Evolutionary conservation across 2,888 invertebrate genomes (phyloP), one percentile per base, ranked within the genome.

Genomic region (Acanthosepion lycidas): DNA sequence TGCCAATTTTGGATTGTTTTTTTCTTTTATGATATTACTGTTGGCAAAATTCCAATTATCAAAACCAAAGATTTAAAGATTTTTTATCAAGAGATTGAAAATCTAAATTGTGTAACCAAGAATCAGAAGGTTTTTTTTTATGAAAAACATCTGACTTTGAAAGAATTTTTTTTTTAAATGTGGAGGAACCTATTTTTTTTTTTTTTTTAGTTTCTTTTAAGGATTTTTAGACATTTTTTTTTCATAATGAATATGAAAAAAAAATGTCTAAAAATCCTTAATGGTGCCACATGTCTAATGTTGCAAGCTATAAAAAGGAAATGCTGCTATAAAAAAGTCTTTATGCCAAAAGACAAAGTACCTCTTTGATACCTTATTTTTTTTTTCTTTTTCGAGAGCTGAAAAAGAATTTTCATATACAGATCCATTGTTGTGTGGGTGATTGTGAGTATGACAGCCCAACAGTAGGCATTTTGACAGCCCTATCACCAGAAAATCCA

Each of bases 231-330:
- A n/a, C n/a, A n/a, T n/a, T n/a, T n/a, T n/a, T n/a, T n/a, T n/a
- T n/a, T n/a, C n/a, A n/a, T n/a, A n/a, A n/a, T n/a, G n/a, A n/a
- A n/a, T n/a, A n/a, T n/a, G n/a, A n/a, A n/a, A n/a, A 23, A 92
- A 26, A 92, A 92, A 92, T 92, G 92, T 49, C 6, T 51, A 28
- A 33, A 55, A 55, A n/a, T 53, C 20, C 93, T 51, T 93, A 49
- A 93, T 93, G 93, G 93, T 93, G 28, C 33, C 93, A 51, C n/a
- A 93, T 93, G 51, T 49, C 26, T 53, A 55, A 93, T 26, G n/a
- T 51, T 93, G 20, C 20, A 53, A 93, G n/a, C 55, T 49, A 33
- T 8, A 23, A 93, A 55, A 49, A 49, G n/a, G 28, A 33, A 20
- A 48, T 23, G 33, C 92, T 26, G 26, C 49, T 92, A 49, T 92